These are phyloP conservation scores for Alligator mississippiensis DNA, from an alignment of 2,113 vertebrate species.

Conservation along the genomic window DNA sequence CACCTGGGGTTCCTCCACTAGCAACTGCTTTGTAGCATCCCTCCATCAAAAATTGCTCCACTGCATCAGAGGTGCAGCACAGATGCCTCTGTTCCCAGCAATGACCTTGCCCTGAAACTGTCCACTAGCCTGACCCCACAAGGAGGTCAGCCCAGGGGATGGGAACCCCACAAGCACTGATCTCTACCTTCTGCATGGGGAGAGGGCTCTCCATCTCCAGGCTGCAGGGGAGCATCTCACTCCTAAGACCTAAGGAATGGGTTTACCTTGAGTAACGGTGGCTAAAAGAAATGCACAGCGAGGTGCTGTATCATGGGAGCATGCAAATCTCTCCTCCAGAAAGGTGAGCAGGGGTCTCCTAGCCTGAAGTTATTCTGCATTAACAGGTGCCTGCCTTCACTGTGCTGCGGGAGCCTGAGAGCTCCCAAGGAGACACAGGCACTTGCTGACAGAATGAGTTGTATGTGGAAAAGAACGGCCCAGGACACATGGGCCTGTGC, in stretches of 20 bases:
- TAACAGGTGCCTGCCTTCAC: neutral
- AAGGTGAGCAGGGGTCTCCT: neutral
- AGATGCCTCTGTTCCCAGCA: neutral
- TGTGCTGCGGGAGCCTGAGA: neutral
- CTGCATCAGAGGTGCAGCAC: too few relatives aligned
- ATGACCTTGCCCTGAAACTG: neutral
- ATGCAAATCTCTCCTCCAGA: neutral
- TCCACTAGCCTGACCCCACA: neutral
- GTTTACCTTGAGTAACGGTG: neutral
- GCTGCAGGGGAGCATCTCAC: rapidly evolving
- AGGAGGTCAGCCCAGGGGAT: neutral
- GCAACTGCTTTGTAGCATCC: neutral
- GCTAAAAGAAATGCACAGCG: neutral
- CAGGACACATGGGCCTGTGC: neutral
- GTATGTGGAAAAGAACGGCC: neutral
- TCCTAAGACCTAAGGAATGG: neutral
- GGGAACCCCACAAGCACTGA: neutral
- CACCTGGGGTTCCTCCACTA: neutral
- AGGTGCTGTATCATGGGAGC: neutral
- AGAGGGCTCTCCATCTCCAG: neutral
- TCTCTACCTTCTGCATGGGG: neutral
- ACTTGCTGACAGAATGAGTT: rapidly evolving
- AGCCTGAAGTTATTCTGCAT: neutral
- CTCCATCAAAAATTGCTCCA: neutral
- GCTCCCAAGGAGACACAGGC: neutral